Evolutionary conservation across 2,113 vertebrate genomes (phyloP), one percentile per base, ranked within the genome.

Genomic region (Nipponia nippon): DNA sequence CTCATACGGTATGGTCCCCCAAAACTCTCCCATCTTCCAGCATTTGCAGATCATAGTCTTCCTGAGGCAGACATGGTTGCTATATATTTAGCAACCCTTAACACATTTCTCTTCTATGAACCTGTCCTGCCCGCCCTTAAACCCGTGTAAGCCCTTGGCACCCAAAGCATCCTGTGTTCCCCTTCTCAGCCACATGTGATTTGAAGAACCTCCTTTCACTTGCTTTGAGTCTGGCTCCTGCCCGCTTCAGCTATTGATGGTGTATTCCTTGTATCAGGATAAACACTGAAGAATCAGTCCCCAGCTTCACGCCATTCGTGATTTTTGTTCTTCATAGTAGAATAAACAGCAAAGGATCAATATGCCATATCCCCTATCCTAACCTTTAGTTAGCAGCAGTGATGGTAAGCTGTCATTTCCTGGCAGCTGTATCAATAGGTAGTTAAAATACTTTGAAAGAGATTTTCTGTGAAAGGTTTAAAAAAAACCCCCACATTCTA

Each of bases 1-100:
- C 34, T n/a, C 9, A 4, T 7, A 7, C 1, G 10, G 6, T 11
- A 27, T 1, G 3, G 82, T 16, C 21, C 15, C 17, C 5, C 3
- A 5, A 49, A 78, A 71, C 29, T 70, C 38, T 82, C 32, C 32
- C 25, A 53, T 36, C 11, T 71, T 34, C 46, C 71, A 89, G 52
- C 29, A 46, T 66, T 52, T 71, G 52, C 56, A 59, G 55, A 19
- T 44, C 23, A 34, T 2, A 47, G 27, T 25, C 79, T 67, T 30
- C 25, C 42, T 26, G 18, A 63, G 55, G 20, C 44, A 83, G 36
- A 50, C 1, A 1, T 12, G 15, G 21, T 42, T 82, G 32, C 25
- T 72, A 12, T 11, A 11, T 22, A 44, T n/a, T 56, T 46, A 70
- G 55, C 46, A 81, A 47, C 16, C 10, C 22, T 52, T 29, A 56